Evolutionary conservation across 2,888 invertebrate species (phyloP).

Genomic region (Gordius sp.): DNA sequence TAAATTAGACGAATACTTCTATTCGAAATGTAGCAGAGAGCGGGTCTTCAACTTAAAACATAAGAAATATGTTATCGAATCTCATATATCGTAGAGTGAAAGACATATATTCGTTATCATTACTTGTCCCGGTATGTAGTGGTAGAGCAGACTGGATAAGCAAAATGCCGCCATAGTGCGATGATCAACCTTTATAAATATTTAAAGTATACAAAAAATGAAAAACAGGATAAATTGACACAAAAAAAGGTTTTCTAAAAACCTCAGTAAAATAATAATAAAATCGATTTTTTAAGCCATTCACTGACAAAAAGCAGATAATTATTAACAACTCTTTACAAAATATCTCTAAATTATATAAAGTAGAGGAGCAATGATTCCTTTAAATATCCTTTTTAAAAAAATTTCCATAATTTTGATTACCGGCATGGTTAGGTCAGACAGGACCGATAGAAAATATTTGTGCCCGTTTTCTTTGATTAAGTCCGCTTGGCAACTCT

Average conservation of each 20-base stretch:
- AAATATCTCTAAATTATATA: no score
- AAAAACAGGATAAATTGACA: background rate
- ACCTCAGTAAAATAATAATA: conserved; percentile 19
- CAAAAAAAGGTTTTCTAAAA: conserved; percentile 22
- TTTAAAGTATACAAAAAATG: background rate
- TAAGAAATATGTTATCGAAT: no score
- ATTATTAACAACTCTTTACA: no score
- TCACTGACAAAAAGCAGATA: no score
- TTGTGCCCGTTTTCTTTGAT: conserved; percentile 74
- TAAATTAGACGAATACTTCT: no score
- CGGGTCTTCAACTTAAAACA: no score
- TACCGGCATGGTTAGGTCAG: conserved; percentile 51
- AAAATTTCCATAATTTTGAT: conserved; percentile 36
- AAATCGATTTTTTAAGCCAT: no score
- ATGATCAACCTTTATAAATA: conserved; percentile 40
- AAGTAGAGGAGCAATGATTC: no score
- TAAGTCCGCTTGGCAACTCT: conserved; percentile 65
- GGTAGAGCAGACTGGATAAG: conserved; percentile 64
- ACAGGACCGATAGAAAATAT: conserved; percentile 68
- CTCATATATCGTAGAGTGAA: no score
- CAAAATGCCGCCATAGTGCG: conserved; percentile 81
- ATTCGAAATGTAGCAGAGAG: no score
- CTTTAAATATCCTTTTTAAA: no score
- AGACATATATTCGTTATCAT: no score
- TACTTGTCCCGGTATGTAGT: conserved; percentile 53